These are phyloP conservation scores for Drosophila pectinifera DNA, from an alignment of 1,140 invertebrate species.

Conservation along the genomic window DNA sequence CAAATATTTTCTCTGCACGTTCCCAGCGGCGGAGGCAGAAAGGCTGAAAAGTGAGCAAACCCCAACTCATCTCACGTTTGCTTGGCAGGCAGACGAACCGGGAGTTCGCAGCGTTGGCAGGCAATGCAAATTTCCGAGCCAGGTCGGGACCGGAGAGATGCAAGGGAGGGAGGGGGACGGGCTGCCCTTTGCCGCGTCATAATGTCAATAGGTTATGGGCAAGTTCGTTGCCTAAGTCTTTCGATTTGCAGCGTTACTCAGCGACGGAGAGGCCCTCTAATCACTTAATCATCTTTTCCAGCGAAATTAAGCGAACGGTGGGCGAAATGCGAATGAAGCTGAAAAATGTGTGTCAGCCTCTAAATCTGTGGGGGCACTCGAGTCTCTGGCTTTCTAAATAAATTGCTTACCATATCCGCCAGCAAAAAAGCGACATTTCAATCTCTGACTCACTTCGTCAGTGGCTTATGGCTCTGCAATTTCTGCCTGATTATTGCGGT, in stretches of 20 bases:
- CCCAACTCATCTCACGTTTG: constrained; percentile 57
- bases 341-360: constrained; percentile 51
- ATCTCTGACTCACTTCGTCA: constrained; percentile 60
- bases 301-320: constrained; percentile 45
- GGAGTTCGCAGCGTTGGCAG: constrained; percentile 58
- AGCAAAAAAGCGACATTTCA: constrained; percentile 55
- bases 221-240: constrained; percentile 79
- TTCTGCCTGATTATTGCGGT: constrained; percentile 51
- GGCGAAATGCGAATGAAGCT: constrained; percentile 47
- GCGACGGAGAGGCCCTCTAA: constrained; percentile 12
- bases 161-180: constrained; percentile 20
- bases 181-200: constrained; percentile 31
- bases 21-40: constrained; percentile 52
- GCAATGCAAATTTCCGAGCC: constrained; percentile 67
- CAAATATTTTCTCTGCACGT: constrained; percentile 76
- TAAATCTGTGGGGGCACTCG: constrained; percentile 41
- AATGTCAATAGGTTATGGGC: constrained; percentile 76
- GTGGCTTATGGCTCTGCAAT: constrained; percentile 11
- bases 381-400: constrained; percentile 46
- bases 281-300: constrained; percentile 59
- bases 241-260: constrained; percentile 41
- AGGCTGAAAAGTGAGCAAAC: constrained; percentile 39
- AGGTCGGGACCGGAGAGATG: constrained; percentile 15
- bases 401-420: constrained; percentile 70
- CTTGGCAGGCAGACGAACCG: constrained; percentile 57